Evolutionary conservation across 2,888 invertebrate species (phyloP).

Genomic region (Tachystola acroxantha): DNA sequence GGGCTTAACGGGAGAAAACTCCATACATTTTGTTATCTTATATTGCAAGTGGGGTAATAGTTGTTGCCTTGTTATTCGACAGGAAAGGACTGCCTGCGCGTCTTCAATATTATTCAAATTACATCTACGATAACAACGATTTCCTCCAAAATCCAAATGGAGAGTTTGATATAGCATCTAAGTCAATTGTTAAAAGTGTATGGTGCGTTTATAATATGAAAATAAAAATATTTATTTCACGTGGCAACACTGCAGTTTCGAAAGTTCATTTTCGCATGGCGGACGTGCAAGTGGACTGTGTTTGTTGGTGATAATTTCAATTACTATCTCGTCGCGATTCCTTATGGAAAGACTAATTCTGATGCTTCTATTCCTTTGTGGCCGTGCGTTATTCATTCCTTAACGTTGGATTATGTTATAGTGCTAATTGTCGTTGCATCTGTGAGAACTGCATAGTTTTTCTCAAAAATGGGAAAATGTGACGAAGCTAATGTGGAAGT

Average conservation of each 20-base stretch:
- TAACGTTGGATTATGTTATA: constrained; percentile 70
- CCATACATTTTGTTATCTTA: too few species aligned
- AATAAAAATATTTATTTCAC: constrained; percentile 26
- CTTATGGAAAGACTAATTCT: constrained; percentile 72
- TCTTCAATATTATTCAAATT: too few species aligned
- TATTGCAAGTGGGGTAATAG: too few species aligned
- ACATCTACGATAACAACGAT: too few species aligned
- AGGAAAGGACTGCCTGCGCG: too few species aligned
- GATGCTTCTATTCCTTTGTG: constrained; percentile 70
- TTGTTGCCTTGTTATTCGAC: too few species aligned
- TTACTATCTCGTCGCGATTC: constrained; percentile 66
- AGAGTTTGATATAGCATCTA: too few species aligned
- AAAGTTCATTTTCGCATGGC: constrained; percentile 79
- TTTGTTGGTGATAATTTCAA: constrained; percentile 74
- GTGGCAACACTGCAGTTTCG: constrained; percentile 66
- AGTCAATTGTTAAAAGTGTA: too few species aligned
- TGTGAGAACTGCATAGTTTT: constrained; percentile 71
- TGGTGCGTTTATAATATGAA: too few species aligned
- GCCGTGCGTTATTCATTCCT: constrained; percentile 74
- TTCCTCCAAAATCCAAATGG: too few species aligned
- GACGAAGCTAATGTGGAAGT: constrained; percentile 78
- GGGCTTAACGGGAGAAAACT: too few species aligned
- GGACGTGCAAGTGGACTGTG: constrained; percentile 72
- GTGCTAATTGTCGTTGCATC: constrained; percentile 64
- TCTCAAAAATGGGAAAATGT: constrained; percentile 78